Evolutionary conservation across 1,140 invertebrate genomes (phyloP).

Genomic region (Lordiphosa stackelbergi): DNA sequence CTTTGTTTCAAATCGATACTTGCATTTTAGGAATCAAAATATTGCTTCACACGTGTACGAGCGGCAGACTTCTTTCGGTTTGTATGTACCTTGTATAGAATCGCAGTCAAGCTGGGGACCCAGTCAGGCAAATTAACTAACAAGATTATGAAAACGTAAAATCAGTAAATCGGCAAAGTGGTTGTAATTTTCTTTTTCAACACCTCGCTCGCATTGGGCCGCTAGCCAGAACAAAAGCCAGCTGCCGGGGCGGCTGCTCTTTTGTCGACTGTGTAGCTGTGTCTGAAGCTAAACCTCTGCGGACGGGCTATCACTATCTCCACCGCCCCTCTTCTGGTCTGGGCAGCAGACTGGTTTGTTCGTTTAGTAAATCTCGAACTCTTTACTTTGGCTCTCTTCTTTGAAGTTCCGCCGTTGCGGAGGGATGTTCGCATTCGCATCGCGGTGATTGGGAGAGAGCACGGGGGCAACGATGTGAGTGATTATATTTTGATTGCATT

Average conservation of each 20-base stretch:
- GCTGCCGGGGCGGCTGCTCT: slow-evolving; percentile 56
- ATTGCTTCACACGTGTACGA: slow-evolving; percentile 29
- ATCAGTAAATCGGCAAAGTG: slow-evolving; percentile 75
- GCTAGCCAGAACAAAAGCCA: slow-evolving; percentile 57
- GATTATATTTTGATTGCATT: slow-evolving; percentile 76
- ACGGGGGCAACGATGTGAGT: slow-evolving; percentile 75
- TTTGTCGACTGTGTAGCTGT: slow-evolving; percentile 36
- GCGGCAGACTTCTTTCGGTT: slow-evolving; percentile 46
- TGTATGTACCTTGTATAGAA: slow-evolving; percentile 43
- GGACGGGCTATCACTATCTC: slow-evolving; percentile 12
- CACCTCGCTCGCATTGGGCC: slow-evolving; percentile 72
- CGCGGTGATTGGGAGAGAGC: slow-evolving; percentile 73
- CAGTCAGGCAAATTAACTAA: slow-evolving; percentile 72
- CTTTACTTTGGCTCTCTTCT: slow-evolving; percentile 69
- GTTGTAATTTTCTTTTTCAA: slow-evolving; percentile 76
- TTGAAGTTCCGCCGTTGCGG: slow-evolving; percentile 72
- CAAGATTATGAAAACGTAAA: slow-evolving; percentile 76
- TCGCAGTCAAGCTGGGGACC: slow-evolving; percentile 32
- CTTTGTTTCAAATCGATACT: no score
- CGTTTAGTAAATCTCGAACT: slow-evolving; percentile 72
- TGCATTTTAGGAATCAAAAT: neutral
- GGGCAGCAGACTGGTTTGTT: slow-evolving; percentile 62
- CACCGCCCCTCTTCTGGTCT: slow-evolving; percentile 47
- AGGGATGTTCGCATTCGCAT: slow-evolving; percentile 72
- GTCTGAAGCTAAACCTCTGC: slow-evolving; percentile 34